phyloP scores from a whole-genome alignment of 2,888 invertebrate genomes.

The Caenorhabditis sulstoni region DNA sequence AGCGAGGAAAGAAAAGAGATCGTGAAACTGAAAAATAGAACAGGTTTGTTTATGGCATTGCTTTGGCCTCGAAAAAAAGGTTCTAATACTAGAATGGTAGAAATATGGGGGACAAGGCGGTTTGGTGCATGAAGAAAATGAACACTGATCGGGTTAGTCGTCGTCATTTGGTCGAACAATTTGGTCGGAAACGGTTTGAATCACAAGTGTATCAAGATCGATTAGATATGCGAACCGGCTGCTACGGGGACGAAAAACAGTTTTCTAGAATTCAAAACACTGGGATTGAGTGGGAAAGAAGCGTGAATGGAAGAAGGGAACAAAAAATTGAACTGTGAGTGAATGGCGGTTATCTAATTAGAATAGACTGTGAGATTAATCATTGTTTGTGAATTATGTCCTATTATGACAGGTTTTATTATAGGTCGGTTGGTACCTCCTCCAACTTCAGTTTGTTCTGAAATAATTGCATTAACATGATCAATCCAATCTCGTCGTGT shows the following conservation, averaged over 20 bases:
- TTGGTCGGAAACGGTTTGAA: conserved; percentile 52
- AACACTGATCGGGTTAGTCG: neutral
- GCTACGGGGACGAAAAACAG: conserved; percentile 3
- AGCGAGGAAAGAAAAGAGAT: conserved; percentile 34
- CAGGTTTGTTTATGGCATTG: conserved; percentile 51
- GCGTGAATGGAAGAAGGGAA: neutral
- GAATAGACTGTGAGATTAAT: neutral
- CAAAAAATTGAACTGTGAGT: neutral
- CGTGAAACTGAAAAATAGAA: conserved; percentile 36
- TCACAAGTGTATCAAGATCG: conserved; percentile 52
- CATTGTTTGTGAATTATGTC: conserved; percentile 25
- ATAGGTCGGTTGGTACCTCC: conserved; percentile 30
- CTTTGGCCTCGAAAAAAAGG: conserved; percentile 33
- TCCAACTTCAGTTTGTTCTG: conserved; percentile 45
- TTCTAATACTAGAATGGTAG: conserved; percentile 6
- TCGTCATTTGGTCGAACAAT: conserved; percentile 4
- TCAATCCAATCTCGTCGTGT: too few relatives aligned
- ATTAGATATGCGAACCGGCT: conserved; percentile 57
- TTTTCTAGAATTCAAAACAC: conserved; percentile 29
- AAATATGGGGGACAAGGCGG: neutral
- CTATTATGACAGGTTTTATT: conserved; percentile 14
- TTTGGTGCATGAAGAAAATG: conserved; percentile 17
- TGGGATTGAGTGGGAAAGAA: conserved; percentile 1
- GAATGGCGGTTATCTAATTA: too few relatives aligned
- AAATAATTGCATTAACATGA: too few relatives aligned